Percentiles rank a stretch among this genome's conserved stretches.
phyloP scores from a whole-genome alignment of 2,113 vertebrate genomes.

The Nothocercus nigrocapillus region DNA sequence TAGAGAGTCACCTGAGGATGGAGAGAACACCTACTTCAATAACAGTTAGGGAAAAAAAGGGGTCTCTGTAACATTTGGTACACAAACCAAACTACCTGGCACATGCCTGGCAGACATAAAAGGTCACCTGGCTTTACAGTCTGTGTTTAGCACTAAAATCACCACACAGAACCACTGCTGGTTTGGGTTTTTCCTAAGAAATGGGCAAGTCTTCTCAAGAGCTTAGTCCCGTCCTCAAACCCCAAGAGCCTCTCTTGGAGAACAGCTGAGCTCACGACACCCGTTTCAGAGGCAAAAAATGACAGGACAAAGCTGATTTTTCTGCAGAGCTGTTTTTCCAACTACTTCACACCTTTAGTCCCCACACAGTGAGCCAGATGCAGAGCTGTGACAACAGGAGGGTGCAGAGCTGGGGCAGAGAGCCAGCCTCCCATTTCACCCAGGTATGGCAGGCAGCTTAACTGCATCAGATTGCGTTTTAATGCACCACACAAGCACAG shows the following conservation, averaged over 20 bases:
- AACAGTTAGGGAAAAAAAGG: background rate
- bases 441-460: background rate
- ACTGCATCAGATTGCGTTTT: background rate
- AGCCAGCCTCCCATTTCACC: too few relatives aligned
- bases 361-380: background rate
- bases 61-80: background rate
- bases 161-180: background rate
- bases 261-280: background rate
- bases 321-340: background rate
- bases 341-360: background rate
- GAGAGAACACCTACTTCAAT: background rate
- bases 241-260: background rate
- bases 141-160: background rate
- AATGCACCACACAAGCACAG: rapidly evolving
- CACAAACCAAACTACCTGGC: background rate
- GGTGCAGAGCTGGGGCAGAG: background rate
- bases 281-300: background rate
- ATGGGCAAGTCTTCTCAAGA: background rate
- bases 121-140: background rate
- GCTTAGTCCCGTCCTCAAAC: background rate
- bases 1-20: background rate
- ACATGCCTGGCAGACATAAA: background rate
- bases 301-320: background rate
- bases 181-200: too few relatives aligned
- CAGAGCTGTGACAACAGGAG: background rate